These are phyloP conservation scores for Eumaeus atala DNA, from an alignment of 1,140 invertebrate species.

Conservation along the genomic window DNA sequence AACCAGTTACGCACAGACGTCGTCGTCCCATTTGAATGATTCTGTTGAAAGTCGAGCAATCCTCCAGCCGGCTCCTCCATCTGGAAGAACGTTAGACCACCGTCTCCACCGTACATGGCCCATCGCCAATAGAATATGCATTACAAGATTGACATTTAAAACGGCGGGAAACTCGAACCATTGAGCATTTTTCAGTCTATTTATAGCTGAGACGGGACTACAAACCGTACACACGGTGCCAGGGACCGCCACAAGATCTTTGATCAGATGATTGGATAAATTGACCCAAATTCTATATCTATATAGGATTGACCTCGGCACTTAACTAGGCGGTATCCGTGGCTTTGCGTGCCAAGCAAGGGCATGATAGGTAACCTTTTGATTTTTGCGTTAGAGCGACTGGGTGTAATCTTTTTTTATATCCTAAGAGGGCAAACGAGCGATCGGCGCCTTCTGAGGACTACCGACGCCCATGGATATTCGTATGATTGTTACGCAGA, in stretches of 20 bases:
- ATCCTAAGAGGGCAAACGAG: too few species aligned
- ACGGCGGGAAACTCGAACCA: slow-evolving; percentile 1
- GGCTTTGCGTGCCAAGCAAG: slow-evolving; percentile 2
- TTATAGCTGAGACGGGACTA: slow-evolving; percentile 2
- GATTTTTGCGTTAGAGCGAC: not conserved
- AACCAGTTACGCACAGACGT: too few species aligned
- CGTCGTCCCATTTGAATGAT: too few species aligned
- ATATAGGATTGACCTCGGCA: slow-evolving; percentile 11
- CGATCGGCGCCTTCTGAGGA: too few species aligned
- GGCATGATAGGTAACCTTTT: not conserved
- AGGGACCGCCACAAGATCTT: slow-evolving; percentile 10
- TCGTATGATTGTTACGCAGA: too few species aligned
- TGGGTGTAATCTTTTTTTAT: too few species aligned
- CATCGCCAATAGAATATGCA: too few species aligned
- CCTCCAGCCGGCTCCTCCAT: too few species aligned
- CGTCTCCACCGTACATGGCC: too few species aligned
- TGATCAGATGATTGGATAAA: slow-evolving; percentile 18
- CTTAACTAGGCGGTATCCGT: slow-evolving; percentile 6
- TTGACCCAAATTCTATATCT: slow-evolving; percentile 16
- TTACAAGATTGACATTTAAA: not conserved
- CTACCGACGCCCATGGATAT: too few species aligned
- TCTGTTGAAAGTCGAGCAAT: too few species aligned
- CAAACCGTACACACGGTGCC: slow-evolving; percentile 13
- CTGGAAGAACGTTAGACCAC: too few species aligned
- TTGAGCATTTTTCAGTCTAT: slow-evolving; percentile 4